These are phyloP conservation scores for Chaunax sp. DNA, from an alignment of 2,797 vertebrate genomes.

Conservation along the genomic window DNA sequence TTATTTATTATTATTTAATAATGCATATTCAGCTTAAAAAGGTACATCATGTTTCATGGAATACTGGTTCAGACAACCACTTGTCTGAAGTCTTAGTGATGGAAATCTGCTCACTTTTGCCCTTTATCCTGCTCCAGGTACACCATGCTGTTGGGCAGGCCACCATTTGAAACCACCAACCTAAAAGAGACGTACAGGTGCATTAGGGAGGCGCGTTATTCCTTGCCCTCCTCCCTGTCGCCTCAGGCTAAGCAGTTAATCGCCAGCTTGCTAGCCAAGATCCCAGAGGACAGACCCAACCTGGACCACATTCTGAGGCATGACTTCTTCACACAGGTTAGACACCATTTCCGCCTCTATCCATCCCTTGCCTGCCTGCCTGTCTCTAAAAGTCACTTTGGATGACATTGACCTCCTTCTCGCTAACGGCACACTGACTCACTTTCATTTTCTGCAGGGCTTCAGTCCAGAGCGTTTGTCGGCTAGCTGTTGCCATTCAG, in stretches of 20 bases:
- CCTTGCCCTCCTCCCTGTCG: constrained; percentile 92
- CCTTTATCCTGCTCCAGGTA: constrained; percentile 84
- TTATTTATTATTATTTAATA: constrained; percentile 3
- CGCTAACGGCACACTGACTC: constrained; percentile 55
- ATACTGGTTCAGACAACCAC: not conserved
- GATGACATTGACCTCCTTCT: constrained; percentile 36
- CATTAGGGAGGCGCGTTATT: constrained; percentile 94
- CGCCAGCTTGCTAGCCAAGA: constrained; percentile 92
- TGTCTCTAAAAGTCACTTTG: constrained; percentile 39
- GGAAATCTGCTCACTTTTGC: constrained; percentile 21
- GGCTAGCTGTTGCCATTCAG: constrained; percentile 93
- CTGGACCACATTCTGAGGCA: constrained; percentile 95
- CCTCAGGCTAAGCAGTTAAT: constrained; percentile 93
- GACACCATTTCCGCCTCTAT: not conserved
- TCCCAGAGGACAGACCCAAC: constrained; percentile 91
- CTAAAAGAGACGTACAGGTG: constrained; percentile 97
- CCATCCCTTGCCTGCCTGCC: not conserved
- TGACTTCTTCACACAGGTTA: constrained; percentile 95
- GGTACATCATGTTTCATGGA: not conserved
- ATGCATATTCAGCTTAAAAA: not conserved
- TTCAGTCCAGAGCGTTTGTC: constrained; percentile 95
- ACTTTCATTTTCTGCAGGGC: constrained; percentile 83
- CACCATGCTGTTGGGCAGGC: constrained; percentile 96
- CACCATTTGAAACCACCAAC: constrained; percentile 98
- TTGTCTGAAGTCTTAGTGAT: not conserved